Base-by-base conservation (phyloP, 2,797 vertebrate species). In the Melanotaenia pygmaea region DNA sequence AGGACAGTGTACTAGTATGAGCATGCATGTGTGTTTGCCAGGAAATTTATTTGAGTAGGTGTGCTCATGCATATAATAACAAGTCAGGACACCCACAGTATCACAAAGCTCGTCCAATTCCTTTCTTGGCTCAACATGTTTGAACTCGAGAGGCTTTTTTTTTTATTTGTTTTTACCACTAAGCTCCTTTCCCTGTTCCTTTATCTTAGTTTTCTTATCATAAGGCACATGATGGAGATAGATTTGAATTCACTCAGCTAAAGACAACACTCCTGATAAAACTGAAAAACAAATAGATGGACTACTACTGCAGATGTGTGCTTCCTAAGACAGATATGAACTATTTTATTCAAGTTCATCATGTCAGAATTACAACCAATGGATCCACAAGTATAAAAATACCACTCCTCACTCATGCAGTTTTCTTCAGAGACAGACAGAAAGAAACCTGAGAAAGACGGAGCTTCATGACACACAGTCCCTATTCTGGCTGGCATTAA, bases 141-240 rank as follows among this genome's bases (percentile, higher is more conserved):
- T 53, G 28, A 86, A 85, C 88, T 86, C 2, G 74, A 72, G 64
- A 47, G 35, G 51, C 26, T 30, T 30, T 30, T 30, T 69, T 69
- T 82, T 84, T 71, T 43, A 69, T 67, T 67, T 50, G 67, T 43
- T 72, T 75, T 67, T 37, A 72, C 71, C 68, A 74, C 72, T 54
- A 67, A 72, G 45, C 66, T 71, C 50, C 30, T 70, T 59, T 32
- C 56, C 59, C 59, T 60, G 30, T 73, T 72, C 64, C 64, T 80
- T 69, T 77, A 80, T 76, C 69, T 85, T 62, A 70, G 61, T 82
- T 79, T 79, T 84, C 81, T 90, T 85, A 89, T 86, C 82, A 64
- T 38, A 65, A 71, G 22, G 63, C 77, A 69, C 70, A 80, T 80
- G 50, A 73, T 59, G 50, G 72, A 86, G 68, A 76, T 56, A 64